Evolutionary conservation across 1,140 invertebrate species (phyloP).

Genomic region (Scaptomyza montana): DNA sequence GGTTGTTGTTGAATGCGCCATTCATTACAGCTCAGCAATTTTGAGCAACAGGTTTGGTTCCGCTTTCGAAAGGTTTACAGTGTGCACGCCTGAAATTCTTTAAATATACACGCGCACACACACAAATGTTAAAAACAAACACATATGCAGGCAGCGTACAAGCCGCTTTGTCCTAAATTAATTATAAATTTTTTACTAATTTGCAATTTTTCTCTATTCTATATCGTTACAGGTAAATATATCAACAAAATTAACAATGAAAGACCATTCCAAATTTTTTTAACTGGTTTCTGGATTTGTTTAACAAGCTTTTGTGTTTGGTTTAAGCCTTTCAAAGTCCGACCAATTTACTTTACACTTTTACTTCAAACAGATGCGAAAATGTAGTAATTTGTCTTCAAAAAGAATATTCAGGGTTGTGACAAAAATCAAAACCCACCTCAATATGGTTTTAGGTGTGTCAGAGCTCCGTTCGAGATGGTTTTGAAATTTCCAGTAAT

Average conservation of each 20-base stretch:
- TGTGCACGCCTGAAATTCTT: conserved; percentile 55
- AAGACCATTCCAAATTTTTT: neutral
- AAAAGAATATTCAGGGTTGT: too few species aligned
- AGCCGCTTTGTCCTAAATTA: conserved; percentile 48
- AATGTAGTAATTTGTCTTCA: too few species aligned
- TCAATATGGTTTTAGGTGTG: too few species aligned
- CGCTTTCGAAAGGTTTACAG: conserved; percentile 68
- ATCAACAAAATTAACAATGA: conserved; percentile 16
- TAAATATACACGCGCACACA: conserved; percentile 38
- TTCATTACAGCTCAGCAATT: conserved; percentile 3
- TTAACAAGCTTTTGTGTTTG: neutral
- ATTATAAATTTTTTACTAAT: conserved; percentile 72
- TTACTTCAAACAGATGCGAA: too few species aligned
- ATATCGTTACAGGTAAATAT: conserved; percentile 75
- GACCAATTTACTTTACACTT: too few species aligned
- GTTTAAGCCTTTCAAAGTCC: too few species aligned
- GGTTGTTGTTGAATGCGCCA: conserved; percentile 32
- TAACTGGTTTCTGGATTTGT: too few species aligned
- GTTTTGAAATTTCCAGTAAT: too few species aligned
- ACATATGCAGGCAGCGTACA: conserved; percentile 9
- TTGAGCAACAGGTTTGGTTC: conserved; percentile 73
- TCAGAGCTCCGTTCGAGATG: too few species aligned
- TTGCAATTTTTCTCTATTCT: conserved; percentile 73
- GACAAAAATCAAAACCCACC: too few species aligned
- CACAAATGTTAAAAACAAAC: conserved; percentile 5